A percentile compares a stretch with the other conserved stretches of the same genome.
These are phyloP conservation scores for Erpobdella octoculata DNA, from an alignment of 2,888 invertebrate genomes.

Conservation along the genomic window DNA sequence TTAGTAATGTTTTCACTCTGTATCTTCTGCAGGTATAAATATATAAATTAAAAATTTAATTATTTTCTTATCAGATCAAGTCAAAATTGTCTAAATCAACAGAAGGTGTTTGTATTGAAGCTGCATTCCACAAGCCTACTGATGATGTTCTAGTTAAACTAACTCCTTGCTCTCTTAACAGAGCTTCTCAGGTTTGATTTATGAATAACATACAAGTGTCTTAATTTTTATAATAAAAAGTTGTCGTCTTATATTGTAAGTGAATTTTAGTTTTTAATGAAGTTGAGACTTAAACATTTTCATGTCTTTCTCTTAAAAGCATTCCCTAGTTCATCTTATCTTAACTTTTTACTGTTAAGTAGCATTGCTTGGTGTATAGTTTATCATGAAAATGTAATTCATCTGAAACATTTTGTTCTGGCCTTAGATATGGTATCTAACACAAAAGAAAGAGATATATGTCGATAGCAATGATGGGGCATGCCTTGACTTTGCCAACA, in stretches of 20 bases:
- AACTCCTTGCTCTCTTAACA: not conserved
- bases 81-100: not conserved
- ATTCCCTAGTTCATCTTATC: not conserved
- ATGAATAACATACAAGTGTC: too few species aligned
- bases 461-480: constrained; percentile 46
- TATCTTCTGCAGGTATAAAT: too few species aligned
- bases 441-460: constrained; percentile 46
- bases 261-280: too few species aligned
- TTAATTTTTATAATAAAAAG: too few species aligned
- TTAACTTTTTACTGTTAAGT: too few species aligned
- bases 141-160: not conserved
- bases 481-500: constrained; percentile 49
- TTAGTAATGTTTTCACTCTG: too few species aligned
- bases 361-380: too few species aligned
- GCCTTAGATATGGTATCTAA: constrained; percentile 45
- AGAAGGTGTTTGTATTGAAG: not conserved
- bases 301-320: not conserved
- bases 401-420: not conserved
- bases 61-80: not conserved
- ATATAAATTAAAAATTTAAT: too few species aligned
- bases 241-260: too few species aligned
- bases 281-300: too few species aligned
- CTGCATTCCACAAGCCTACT: not conserved
- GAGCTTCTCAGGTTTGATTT: not conserved
- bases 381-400: not conserved